Percentiles rank a stretch among this genome's conserved stretches.
Conservation (phyloP, 1,140 invertebrate genomes). For the Kradibia gibbosae region DNA sequence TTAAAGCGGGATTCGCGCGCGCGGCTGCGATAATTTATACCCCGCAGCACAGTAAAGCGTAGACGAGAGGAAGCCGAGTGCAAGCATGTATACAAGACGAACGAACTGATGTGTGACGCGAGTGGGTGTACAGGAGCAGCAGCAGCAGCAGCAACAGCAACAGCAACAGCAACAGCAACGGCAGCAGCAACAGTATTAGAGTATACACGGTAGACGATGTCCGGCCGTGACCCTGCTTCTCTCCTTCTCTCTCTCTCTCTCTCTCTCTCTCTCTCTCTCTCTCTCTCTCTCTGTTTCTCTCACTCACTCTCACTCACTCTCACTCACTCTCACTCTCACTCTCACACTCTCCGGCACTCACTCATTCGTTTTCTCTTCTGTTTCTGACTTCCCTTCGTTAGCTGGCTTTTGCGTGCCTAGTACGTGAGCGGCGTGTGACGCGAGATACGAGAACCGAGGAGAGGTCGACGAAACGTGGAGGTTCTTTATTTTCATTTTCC, state of each 20-base stretch:
- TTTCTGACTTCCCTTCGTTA: constrained; percentile 18
- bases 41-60: constrained; percentile 57
- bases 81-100: constrained; percentile 38
- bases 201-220: constrained; percentile 65
- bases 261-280: constrained; percentile 59
- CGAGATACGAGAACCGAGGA: background rate
- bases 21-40: constrained; percentile 60
- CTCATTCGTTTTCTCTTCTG: constrained; percentile 57
- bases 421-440: constrained; percentile 18
- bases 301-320: constrained; percentile 61
- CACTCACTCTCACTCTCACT: constrained; percentile 40
- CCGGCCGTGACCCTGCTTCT: constrained; percentile 71
- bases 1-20: constrained; percentile 15
- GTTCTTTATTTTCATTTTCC: background rate
- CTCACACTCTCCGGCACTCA: constrained; percentile 62
- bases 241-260: constrained; percentile 38
- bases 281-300: constrained; percentile 60
- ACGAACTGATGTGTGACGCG: constrained; percentile 30
- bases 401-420: background rate
- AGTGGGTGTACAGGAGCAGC: constrained; percentile 36
- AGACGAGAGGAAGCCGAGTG: constrained; percentile 52
- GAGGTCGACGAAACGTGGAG: constrained; percentile 5
- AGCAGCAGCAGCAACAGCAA: background rate
- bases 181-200: constrained; percentile 29
- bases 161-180: background rate